Base-by-base conservation (phyloP, 2,113 vertebrate genomes). In the Macrotus californicus region DNA sequence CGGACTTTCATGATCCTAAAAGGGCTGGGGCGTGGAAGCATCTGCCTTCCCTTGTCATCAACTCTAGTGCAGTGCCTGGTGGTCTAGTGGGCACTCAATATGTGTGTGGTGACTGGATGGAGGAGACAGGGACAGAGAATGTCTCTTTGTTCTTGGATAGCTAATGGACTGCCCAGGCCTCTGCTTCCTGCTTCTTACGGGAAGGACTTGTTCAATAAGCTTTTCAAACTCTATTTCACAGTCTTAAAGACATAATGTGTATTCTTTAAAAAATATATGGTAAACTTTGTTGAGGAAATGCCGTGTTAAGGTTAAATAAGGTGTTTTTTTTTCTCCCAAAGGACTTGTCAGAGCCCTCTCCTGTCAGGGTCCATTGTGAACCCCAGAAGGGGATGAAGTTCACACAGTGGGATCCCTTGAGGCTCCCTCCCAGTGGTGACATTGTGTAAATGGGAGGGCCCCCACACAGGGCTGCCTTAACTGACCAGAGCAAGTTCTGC, bases 1-100 rank as follows among this genome's bases (percentile, higher is more conserved):
- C 22, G 31, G 36, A 34, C 64, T 94, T 31, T 34, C 34, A 2
- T 86, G 26, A 15, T 4, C 70, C 54, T 69, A 64, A 29, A 61
- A 48, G 75, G 7, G 8, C 36, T 1, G 0, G 7, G 43, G 15
- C 0, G 0, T 21, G 31, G 7, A 87, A 18, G 0, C 10, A 1
- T 59, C 80, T 82, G 39, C 82, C 64, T 43, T 14, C 46, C 19
- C 46, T 56, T 31, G 11, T 16, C n/a, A 1, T 5, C 14, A 8
- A 76, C 14, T 36, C 39, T 16, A 1, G 8, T 0, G 18, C 48
- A 31, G 8, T 48, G 14, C 19, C 54, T 70, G 16, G 36, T 29
- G 24, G 24, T 59, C 8, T 3, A 41, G 12, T 2, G 21, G 41
- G 29, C 9, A 31, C 46, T 66, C 46, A 34, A 1, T 11, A 7